These are phyloP conservation scores for Cryptoprocta ferox DNA, from an alignment of 2,797 vertebrate species.

Conservation along the genomic window DNA sequence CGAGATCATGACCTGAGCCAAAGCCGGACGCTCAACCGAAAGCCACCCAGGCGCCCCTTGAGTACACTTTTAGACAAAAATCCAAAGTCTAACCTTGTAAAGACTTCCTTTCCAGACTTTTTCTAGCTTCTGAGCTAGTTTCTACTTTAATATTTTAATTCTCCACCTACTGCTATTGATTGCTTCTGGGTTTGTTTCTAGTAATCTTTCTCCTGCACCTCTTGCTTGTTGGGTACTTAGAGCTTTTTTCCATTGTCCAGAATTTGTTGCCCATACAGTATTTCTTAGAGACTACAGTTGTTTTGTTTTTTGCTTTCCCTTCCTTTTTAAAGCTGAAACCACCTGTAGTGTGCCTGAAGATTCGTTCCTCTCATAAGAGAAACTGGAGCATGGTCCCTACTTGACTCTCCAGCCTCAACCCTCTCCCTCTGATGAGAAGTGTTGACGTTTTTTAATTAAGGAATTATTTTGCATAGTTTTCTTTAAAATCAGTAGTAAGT, in stretches of 20 bases:
- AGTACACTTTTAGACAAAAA: neutral
- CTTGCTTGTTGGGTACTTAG: neutral
- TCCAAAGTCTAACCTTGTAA: neutral
- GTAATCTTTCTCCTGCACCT: neutral
- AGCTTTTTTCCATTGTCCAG: neutral
- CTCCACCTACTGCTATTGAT: neutral
- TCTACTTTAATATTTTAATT: neutral
- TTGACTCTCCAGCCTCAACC: neutral
- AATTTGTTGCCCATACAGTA: neutral
- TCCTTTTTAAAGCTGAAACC: neutral
- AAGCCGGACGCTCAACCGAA: no score
- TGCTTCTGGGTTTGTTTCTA: neutral
- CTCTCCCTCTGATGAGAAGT: neutral
- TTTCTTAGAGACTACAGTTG: neutral
- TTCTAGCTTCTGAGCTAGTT: neutral
- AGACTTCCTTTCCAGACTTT: neutral
- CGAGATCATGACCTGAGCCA: no score
- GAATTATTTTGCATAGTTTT: neutral
- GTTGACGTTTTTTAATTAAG: neutral
- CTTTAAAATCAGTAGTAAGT: neutral
- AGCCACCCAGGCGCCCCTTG: no score
- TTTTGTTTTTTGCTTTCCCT: neutral
- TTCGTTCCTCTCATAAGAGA: neutral
- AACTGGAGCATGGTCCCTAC: no score
- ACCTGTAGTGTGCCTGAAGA: neutral